Evolutionary conservation across 37 sponge, comb jelly and placozoan genomes (phyloP).

Genomic region (Axinella damicornis): DNA sequence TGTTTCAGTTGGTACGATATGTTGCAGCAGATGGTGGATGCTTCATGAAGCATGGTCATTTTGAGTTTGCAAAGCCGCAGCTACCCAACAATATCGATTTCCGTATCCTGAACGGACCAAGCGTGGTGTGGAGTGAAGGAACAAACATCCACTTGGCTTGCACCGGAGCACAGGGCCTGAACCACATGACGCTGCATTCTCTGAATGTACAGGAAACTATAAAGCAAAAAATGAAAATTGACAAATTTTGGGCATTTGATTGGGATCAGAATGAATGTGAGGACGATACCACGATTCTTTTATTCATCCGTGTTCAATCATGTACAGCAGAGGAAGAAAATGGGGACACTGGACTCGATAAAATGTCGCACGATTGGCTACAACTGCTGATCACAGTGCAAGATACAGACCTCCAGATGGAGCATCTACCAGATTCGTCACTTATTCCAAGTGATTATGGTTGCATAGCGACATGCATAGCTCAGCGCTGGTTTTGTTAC

Average conservation of each 20-base stretch:
- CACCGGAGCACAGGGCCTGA: background rate
- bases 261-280: background rate
- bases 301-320: too few relatives aligned
- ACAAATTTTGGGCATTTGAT: constrained; percentile 3
- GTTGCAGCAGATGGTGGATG: too few relatives aligned
- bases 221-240: background rate
- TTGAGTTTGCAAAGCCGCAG: background rate
- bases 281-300: too few relatives aligned
- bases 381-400: background rate
- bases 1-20: too few relatives aligned
- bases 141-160: background rate
- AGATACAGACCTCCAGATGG: background rate
- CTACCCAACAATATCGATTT: background rate
- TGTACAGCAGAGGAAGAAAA: too few relatives aligned
- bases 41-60: background rate
- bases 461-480: constrained; percentile 36
- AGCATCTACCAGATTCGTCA: background rate
- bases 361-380: too few relatives aligned
- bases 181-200: background rate
- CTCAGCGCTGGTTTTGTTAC: background rate
- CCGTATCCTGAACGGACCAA: constrained; percentile 42
- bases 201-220: background rate
- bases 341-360: too few relatives aligned
- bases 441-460: constrained; percentile 44
- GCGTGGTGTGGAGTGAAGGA: constrained; percentile 39